Evolutionary conservation across 2,797 vertebrate genomes (phyloP), one percentile per base, ranked within the genome.

Genomic region (Malurus splendens): DNA sequence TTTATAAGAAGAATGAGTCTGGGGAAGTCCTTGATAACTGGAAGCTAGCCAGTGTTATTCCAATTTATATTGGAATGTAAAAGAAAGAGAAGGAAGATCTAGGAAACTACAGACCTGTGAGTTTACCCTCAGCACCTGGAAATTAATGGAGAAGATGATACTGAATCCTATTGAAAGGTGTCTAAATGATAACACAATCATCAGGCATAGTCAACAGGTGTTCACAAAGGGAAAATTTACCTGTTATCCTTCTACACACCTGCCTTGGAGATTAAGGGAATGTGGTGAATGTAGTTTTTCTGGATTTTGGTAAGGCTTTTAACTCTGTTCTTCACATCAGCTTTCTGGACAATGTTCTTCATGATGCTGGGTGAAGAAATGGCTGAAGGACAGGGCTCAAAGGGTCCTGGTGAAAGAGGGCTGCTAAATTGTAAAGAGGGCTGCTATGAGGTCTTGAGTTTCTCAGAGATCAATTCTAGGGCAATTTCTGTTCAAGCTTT

Each of bases 241-340:
- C 8, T 23, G 2, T 22, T 50, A 70, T 24, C 13, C 13, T 47
- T 51, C 23, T 41, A 81, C 0, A 2, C 19, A 65, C 4, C 0
- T 4, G 5, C 6, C 12, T 22, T 0, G 0, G 14, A 4, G 20
- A 73, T 30, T 3, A 76, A 73, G 25, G 8, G 18, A 65, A 65
- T 15, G 6, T 1, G 2, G 14, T 28, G 4, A 7, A 61, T 45
- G 4, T 18, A n/a, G 4, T 8, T 57, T 39, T 57, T 64, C 22
- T 27, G 28, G 19, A 60, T 24, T 64, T 86, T 17, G 30, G 8
- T 24, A 82, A 54, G 28, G 8, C 4, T 74, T 86, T 78, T 45
- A 18, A 48, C 25, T 19, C 47, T 65, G 24, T 14, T 4, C 3
- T 3, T 36, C 20, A 41, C 14, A 57, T 9, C 8, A 59, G 14